These are phyloP conservation scores for Glomeris marginata DNA, from an alignment of 2,888 invertebrate genomes.

Conservation along the genomic window DNA sequence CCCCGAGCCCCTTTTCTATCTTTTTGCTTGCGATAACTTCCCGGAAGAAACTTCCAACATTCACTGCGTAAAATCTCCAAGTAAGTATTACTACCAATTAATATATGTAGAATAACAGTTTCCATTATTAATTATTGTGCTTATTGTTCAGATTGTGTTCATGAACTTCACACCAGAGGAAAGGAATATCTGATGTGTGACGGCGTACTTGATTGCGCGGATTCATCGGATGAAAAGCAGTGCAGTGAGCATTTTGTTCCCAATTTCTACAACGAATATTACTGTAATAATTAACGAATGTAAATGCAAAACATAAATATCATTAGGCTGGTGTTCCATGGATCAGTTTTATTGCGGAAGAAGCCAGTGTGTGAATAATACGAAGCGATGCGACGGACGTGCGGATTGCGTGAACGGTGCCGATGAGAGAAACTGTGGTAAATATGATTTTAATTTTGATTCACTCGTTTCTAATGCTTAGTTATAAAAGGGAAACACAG, in stretches of 20 bases:
- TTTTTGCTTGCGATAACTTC: conserved; percentile 6
- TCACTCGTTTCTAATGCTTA: no score
- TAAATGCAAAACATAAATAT: neutral
- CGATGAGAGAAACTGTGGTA: conserved; percentile 72
- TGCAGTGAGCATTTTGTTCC: conserved; percentile 38
- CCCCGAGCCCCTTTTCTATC: neutral
- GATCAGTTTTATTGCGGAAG: conserved; percentile 59
- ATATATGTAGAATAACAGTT: neutral
- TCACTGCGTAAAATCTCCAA: conserved; percentile 5
- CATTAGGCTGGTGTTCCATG: conserved; percentile 39
- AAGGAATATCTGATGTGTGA: conserved; percentile 66
- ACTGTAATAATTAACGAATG: neutral
- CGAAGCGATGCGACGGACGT: conserved; percentile 63
- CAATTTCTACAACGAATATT: neutral
- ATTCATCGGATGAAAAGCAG: conserved; percentile 58
- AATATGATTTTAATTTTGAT: no score
- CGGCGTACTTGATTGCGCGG: conserved; percentile 70
- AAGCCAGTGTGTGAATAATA: conserved; percentile 52
- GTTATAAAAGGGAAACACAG: no score
- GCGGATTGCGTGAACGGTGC: conserved; percentile 72
- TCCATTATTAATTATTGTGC: conserved; percentile 8
- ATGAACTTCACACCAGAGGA: conserved; percentile 54
- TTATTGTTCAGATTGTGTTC: conserved; percentile 56
- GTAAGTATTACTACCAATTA: neutral
- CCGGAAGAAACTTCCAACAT: neutral